Conservation (phyloP, 2,888 invertebrate species). For the Nomada ruficornis region DNA sequence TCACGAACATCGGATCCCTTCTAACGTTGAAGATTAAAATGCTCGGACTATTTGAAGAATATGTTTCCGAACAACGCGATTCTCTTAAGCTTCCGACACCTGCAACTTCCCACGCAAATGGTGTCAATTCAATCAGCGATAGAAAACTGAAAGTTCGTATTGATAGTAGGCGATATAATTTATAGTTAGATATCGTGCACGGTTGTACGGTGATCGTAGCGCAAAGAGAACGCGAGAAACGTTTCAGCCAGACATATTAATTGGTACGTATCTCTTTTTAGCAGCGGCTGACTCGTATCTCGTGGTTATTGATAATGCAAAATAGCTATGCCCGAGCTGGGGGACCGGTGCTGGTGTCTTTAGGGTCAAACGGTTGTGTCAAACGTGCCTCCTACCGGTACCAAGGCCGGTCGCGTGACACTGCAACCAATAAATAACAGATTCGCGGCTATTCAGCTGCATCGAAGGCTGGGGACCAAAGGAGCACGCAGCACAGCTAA, state of each 20-base stretch:
- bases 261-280: constrained; percentile 9
- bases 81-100: not conserved
- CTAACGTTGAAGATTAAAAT: not conserved
- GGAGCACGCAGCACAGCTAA: constrained; percentile 25
- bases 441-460: constrained; percentile 46
- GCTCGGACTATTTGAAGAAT: not conserved
- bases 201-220: not conserved
- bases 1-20: not conserved
- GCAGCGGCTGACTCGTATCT: not conserved
- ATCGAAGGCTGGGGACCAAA: constrained; percentile 30
- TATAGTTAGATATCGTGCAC: not conserved
- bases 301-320: constrained; percentile 27
- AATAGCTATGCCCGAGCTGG: not conserved
- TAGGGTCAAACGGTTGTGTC: constrained; percentile 62
- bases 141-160: not conserved
- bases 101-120: not conserved
- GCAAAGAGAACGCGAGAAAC: constrained; percentile 1
- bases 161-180: not conserved
- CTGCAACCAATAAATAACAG: constrained; percentile 63
- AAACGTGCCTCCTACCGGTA: constrained; percentile 34
- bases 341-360: constrained; percentile 24
- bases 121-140: not conserved
- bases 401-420: constrained; percentile 43
- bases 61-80: not conserved
- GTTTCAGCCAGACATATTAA: constrained; percentile 24